Conservation (phyloP, 2,113 vertebrate genomes). For the Gambusia affinis region DNA sequence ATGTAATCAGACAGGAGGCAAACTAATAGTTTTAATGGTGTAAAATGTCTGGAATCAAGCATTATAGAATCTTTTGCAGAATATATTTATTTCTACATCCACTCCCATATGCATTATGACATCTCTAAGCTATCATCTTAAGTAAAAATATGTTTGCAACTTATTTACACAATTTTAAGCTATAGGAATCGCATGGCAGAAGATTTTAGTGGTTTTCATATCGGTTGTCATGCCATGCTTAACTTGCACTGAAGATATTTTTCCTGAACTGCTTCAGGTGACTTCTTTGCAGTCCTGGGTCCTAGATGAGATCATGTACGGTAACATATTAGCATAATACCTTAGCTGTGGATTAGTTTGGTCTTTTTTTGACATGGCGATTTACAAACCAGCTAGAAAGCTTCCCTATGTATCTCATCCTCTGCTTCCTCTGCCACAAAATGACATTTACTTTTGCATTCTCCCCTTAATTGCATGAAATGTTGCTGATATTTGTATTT, state of each 20-base stretch:
- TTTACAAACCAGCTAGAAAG: neutral
- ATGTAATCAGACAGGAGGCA: neutral
- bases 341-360: neutral
- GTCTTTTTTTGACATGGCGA: too few species aligned
- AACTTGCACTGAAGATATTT: too few species aligned
- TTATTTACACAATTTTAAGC: neutral
- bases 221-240: neutral
- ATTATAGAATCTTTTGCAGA: neutral
- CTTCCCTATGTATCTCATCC: neutral
- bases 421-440: neutral
- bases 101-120: neutral
- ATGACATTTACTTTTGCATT: neutral
- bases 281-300: too few species aligned
- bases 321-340: neutral
- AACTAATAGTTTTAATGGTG: neutral
- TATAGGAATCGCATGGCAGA: neutral
- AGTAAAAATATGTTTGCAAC: neutral
- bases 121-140: neutral
- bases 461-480: neutral
- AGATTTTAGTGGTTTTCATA: neutral
- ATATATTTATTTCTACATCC: neutral
- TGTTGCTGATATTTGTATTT: neutral
- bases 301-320: neutral
- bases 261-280: too few species aligned
- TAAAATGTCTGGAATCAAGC: neutral